These are phyloP conservation scores for Anoplolepis gracilipes DNA, from an alignment of 1,140 invertebrate genomes.

Conservation along the genomic window DNA sequence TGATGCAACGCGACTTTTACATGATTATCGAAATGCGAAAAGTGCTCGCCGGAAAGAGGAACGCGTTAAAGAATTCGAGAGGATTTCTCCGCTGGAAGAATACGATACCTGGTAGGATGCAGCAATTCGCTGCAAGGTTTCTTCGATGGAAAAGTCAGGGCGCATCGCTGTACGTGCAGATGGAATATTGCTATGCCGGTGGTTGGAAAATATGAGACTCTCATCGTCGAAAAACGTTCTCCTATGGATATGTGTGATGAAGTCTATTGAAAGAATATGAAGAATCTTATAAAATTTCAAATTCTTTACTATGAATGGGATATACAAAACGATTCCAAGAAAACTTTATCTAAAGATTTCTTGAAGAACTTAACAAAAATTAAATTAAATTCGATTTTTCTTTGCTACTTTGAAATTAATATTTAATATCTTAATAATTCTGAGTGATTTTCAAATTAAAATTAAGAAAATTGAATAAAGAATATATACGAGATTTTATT, in stretches of 20 bases:
- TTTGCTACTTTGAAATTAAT: too few species aligned
- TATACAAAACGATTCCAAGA: too few species aligned
- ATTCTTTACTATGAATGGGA: conserved; percentile 12
- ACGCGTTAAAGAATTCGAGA: background rate
- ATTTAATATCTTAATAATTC: background rate
- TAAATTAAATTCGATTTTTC: background rate
- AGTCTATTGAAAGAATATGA: background rate
- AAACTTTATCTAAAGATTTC: background rate
- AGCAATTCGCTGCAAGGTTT: conserved; percentile 4
- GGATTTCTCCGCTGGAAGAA: background rate
- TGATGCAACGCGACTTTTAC: conserved; percentile 5
- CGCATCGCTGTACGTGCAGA: background rate
- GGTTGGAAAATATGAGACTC: conserved; percentile 40
- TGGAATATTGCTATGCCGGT: conserved; percentile 25
- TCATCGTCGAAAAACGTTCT: conserved; percentile 7
- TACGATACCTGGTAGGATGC: background rate
- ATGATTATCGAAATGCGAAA: conserved; percentile 31
- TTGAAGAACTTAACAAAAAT: background rate
- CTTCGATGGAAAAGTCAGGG: background rate
- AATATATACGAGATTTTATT: background rate
- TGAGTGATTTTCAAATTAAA: background rate
- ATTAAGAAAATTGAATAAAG: background rate
- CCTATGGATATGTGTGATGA: conserved; percentile 14
- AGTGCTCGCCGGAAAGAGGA: background rate
- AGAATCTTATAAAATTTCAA: conserved; percentile 10